These are phyloP conservation scores for Helobdella robusta DNA, from an alignment of 2,888 invertebrate species.

Conservation along the genomic window DNA sequence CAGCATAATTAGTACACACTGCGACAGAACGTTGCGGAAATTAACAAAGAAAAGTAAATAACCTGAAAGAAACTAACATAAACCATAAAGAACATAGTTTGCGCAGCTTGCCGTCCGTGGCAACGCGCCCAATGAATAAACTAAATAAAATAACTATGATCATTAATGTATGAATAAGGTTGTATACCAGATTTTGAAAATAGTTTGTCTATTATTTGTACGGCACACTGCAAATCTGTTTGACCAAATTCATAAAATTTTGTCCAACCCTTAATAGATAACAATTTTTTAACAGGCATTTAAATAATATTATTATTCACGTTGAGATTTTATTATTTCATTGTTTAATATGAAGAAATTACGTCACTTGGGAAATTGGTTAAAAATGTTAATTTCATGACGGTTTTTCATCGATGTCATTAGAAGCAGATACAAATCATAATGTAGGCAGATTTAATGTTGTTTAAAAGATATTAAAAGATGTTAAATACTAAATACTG, in stretches of 20 bases:
- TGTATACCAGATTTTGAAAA: slow-evolving; percentile 48
- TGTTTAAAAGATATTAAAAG: background rate
- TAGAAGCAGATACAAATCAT: background rate
- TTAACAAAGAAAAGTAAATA: too few relatives aligned
- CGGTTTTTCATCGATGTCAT: background rate
- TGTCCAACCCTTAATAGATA: slow-evolving; percentile 64
- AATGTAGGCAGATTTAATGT: background rate
- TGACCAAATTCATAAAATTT: slow-evolving; percentile 79
- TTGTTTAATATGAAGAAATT: too few relatives aligned
- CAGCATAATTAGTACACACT: too few relatives aligned
- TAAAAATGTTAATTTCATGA: background rate
- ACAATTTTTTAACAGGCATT: background rate
- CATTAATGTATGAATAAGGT: too few relatives aligned
- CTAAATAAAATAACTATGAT: too few relatives aligned
- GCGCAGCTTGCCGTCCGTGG: too few relatives aligned
- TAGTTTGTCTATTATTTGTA: slow-evolving; percentile 57
- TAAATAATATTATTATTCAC: background rate
- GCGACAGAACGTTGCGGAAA: too few relatives aligned
- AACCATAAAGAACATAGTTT: too few relatives aligned
- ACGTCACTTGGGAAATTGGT: too few relatives aligned
- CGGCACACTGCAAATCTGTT: slow-evolving; percentile 67
- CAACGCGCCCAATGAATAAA: too few relatives aligned
- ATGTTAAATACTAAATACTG: background rate
- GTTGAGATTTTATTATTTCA: background rate
- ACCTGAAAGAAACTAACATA: too few relatives aligned